A percentile compares a stretch with the other conserved stretches of the same genome.
Evolutionary conservation across 2,113 vertebrate genomes (phyloP).

Genomic region (Channa maculata): DNA sequence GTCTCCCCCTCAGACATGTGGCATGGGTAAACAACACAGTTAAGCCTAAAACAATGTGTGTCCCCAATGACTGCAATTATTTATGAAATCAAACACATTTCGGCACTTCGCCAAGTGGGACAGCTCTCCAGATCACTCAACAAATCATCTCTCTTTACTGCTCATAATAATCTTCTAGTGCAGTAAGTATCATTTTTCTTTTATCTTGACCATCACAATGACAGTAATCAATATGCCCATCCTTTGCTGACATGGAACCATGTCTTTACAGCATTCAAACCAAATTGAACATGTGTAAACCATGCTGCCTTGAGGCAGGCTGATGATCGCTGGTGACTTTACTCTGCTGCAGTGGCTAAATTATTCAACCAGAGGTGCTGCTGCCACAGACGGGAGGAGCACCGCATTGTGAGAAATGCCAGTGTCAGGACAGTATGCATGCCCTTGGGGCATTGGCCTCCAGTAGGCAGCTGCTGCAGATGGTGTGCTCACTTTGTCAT

Average conservation of each 20-base stretch:
- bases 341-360: constrained; percentile 65
- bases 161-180: constrained; percentile 12
- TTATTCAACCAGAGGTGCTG: constrained; percentile 78
- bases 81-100: constrained; percentile 87
- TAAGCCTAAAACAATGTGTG: constrained; percentile 84
- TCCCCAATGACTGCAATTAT: constrained; percentile 86
- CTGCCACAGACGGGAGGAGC: constrained; percentile 63
- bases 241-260: neutral
- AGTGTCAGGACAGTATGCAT: constrained; percentile 72
- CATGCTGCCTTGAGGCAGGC: constrained; percentile 37
- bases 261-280: constrained; percentile 16
- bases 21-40: constrained; percentile 84
- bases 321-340: constrained; percentile 52
- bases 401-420: constrained; percentile 65
- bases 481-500: constrained; percentile 77
- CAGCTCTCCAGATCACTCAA: constrained; percentile 76
- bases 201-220: neutral
- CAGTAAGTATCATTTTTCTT: neutral
- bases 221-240: constrained; percentile 4
- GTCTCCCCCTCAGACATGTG: constrained; percentile 83
- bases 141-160: constrained; percentile 47
- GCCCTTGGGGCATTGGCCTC: constrained; percentile 72
- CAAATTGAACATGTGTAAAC: constrained; percentile 65
- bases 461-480: constrained; percentile 78
- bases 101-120: constrained; percentile 80